phyloP scores from a whole-genome alignment of 92 coral and sea anemone species.

The Chrysogorgia sp. region DNA sequence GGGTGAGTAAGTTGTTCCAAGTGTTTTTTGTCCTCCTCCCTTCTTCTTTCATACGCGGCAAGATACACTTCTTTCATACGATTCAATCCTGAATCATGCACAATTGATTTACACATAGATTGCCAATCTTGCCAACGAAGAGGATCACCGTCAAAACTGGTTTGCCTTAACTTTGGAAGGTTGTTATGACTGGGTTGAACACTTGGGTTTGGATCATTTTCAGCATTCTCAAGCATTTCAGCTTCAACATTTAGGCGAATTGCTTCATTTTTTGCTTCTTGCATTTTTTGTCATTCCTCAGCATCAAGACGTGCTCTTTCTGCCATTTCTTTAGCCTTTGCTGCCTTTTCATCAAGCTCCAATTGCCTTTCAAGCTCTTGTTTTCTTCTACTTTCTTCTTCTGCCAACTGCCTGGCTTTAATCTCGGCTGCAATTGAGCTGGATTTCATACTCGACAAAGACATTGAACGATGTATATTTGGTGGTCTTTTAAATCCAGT shows the following conservation, averaged over 20 bases:
- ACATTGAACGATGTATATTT: background rate
- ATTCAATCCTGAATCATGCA: constrained; percentile 61
- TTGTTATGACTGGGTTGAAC: background rate
- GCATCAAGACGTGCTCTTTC: constrained; percentile 28
- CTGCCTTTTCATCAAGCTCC: constrained; percentile 24
- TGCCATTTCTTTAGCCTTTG: constrained; percentile 24
- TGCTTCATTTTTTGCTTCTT: constrained; percentile 47
- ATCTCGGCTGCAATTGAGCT: constrained; percentile 43
- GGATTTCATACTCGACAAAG: background rate
- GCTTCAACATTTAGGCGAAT: constrained; percentile 50
- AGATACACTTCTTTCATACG: no score
- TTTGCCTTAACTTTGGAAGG: constrained; percentile 48
- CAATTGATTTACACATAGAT: constrained; percentile 59
- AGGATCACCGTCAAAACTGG: constrained; percentile 62
- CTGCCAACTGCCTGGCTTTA: constrained; percentile 41
- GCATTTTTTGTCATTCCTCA: constrained; percentile 45
- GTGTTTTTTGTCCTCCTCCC: no score
- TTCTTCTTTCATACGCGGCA: no score
- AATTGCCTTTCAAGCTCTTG: constrained; percentile 19
- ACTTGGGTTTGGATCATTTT: constrained; percentile 29
- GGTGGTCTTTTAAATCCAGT: background rate
- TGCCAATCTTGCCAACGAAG: constrained; percentile 62
- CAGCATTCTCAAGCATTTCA: constrained; percentile 14
- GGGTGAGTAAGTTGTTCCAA: no score
- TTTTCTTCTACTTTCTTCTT: constrained; percentile 34